Evolutionary conservation across 2,113 vertebrate genomes (phyloP), one percentile per base, ranked within the genome.

Genomic region (Misgurnus anguillicaudatus): DNA sequence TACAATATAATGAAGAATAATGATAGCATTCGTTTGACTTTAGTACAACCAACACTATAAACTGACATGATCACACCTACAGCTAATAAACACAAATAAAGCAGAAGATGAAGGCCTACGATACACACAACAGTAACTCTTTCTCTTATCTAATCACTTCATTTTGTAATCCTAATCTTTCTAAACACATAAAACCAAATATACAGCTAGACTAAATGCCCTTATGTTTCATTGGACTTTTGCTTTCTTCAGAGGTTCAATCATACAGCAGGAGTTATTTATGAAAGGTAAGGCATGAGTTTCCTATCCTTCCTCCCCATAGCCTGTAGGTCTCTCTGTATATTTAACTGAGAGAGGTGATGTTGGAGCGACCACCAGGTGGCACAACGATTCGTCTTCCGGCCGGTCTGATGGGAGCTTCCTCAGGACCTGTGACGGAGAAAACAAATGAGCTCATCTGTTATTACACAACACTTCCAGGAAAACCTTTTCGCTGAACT

Each of bases 261-360:
- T 73, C 94, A 94, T 93, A 92, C 91, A 94, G 94, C 93, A 91
- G 91, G 91, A 90, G 91, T 90, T 94, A 94, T 91, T 93, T 86
- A 91, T 94, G 94, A 94, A 94, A 95, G 95, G 95, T 98, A 97
- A 98, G 96, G 95, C 96, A 95, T 96, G 94, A 96, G 94, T 95
- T 95, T 87, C 90, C 82, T 92, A 90, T 89, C 78, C 85, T 81
- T 89, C 87, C 89, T 82, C 86, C 62, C 14, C 45, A 82, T 81
- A 11, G 77, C 67, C 70, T 83, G 51, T 73, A 63, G 73, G 69
- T 70, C 80, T 38, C 0, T 82, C 45, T 71, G 11, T 7, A 83
- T 36, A 13, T 95, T 91, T 98, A 99, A 85, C 97, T 98, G 80
- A 99, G 94, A 81, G 97, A 97, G 70, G 96, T 99, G 88, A 99